Base-by-base conservation (phyloP, 2,113 vertebrate species). In the Ivindomyrus marchei region DNA sequence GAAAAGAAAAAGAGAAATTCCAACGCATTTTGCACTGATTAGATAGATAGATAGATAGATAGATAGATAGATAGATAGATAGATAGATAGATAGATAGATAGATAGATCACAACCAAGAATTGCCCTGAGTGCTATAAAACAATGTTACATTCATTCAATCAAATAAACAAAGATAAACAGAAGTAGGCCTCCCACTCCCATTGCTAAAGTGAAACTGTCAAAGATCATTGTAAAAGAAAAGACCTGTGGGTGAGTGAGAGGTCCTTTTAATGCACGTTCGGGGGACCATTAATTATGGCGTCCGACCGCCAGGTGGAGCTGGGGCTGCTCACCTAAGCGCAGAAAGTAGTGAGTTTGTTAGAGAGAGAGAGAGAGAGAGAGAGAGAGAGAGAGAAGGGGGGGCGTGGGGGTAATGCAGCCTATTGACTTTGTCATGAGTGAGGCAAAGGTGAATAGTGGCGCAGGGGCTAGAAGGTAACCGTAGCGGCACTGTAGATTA, bases 241-340 rank as follows among this genome's bases (percentile, higher is more conserved):
- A 31, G 10, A 70, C 62, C 62, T 27, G 10, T 13, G n/a, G 62
- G 3, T 70, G 62, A 27, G 24, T 66, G n/a, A 70, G n/a, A 4
- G 10, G 9, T 27, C 10, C 62, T 66, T 66, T 31, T 31, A 70
- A 70, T 70, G 27, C 27, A 4, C 27, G 9, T 70, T 70, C 62
- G 2, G 3, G n/a, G 62, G 10, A n/a, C 21, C 24, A 66, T 66
- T 66, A 66, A 31, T 13, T 70, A 31, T 70, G 62, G 62, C 9
- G 62, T 70, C 3, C 27, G 62, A 31, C 94, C 94, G 92, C 89
- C 92, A 95, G 95, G 91, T 92, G 94, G 92, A 13, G 93, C 92
- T 85, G 50, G 17, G 83, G 80, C 46, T 88, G 6, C 88, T 92
- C 91, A 91, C 77, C 74, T 45, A 85, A 36, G 62, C 53, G 39